Evolutionary conservation across 2,797 vertebrate species (phyloP).

Genomic region (Oceanodroma leucorhoa): DNA sequence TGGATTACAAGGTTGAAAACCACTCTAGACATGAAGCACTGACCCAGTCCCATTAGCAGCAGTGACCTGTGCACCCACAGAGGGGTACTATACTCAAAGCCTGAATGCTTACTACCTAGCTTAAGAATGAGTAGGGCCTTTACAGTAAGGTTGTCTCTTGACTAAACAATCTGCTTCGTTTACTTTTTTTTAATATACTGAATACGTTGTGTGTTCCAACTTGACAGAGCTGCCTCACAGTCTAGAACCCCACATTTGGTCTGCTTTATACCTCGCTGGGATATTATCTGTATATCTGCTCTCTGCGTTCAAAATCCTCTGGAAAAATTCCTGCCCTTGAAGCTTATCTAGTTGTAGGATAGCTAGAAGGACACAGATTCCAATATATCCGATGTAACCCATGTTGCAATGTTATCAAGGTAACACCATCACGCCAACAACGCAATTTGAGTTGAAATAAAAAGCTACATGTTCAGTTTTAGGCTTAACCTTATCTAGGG

Average conservation of each 20-base stretch:
- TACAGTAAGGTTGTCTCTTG: background rate
- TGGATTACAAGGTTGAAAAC: background rate
- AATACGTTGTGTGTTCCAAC: background rate
- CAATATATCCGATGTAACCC: background rate
- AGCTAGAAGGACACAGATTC: slow-evolving; percentile 59
- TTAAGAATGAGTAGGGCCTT: background rate
- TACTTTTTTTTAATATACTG: background rate
- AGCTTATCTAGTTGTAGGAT: slow-evolving; percentile 58
- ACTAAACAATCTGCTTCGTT: background rate
- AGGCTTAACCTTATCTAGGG: background rate
- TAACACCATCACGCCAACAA: slow-evolving; percentile 14
- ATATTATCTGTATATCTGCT: slow-evolving; percentile 25
- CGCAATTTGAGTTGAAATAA: slow-evolving; percentile 30
- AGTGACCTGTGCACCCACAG: background rate
- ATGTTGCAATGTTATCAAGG: slow-evolving; percentile 55
- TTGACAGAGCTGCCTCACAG: background rate
- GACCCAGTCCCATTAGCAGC: background rate
- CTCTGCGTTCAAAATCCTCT: slow-evolving; percentile 14
- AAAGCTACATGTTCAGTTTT: slow-evolving; percentile 33
- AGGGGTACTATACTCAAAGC: background rate
- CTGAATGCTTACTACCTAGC: background rate
- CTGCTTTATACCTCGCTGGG: background rate
- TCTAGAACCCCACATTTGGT: background rate
- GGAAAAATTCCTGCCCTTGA: slow-evolving; percentile 53
- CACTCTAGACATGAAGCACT: background rate